Conservation (phyloP, 2,888 invertebrate species). For the Sarcophaga variegata region DNA sequence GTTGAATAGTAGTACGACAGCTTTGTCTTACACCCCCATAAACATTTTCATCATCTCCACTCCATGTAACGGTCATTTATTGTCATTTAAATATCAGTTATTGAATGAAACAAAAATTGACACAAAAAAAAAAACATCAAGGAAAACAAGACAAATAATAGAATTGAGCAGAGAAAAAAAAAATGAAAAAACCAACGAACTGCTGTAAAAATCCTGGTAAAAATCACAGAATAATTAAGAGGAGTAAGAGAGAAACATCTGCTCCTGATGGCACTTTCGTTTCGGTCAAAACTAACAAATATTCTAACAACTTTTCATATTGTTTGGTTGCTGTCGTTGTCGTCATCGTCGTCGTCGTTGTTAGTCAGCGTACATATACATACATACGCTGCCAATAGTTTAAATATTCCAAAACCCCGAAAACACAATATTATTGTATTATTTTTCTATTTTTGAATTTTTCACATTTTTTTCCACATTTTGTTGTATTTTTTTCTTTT, state of each 20-base stretch:
- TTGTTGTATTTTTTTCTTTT: too few relatives aligned
- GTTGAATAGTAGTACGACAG: too few relatives aligned
- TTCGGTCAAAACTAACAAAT: slow-evolving; percentile 56
- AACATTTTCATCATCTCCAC: too few relatives aligned
- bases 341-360: neutral
- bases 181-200: neutral
- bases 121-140: too few relatives aligned
- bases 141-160: neutral
- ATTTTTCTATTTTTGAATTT: slow-evolving; percentile 10
- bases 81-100: neutral
- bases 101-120: neutral
- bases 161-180: neutral
- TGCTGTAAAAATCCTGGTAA: slow-evolving; percentile 31
- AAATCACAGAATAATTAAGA: slow-evolving; percentile 49
- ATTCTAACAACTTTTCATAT: slow-evolving; percentile 8
- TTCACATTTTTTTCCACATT: neutral
- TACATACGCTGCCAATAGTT: neutral
- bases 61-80: neutral
- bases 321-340: neutral
- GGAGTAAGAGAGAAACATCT: slow-evolving; percentile 75
- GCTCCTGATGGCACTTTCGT: slow-evolving; percentile 78
- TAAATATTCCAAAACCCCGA: neutral
- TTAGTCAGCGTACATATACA: neutral
- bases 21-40: too few relatives aligned
- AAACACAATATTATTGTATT: slow-evolving; percentile 1